These are phyloP conservation scores for Piscicola geometra DNA, from an alignment of 2,888 invertebrate genomes.

Conservation along the genomic window DNA sequence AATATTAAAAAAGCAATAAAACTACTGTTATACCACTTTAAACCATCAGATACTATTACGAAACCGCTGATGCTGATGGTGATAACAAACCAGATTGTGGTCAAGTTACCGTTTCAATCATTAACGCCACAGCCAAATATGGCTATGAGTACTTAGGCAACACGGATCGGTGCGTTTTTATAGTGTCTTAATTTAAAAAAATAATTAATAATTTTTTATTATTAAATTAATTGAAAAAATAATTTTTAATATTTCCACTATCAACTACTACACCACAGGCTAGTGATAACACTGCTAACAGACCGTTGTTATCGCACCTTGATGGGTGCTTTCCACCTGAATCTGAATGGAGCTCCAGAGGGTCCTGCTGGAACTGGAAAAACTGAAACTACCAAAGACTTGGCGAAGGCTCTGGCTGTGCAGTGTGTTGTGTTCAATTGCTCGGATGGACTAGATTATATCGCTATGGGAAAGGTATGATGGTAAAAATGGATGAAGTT, in stretches of 20 bases:
- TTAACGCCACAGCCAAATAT: conserved; percentile 79
- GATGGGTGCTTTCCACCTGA: conserved; percentile 80
- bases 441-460: conserved; percentile 86
- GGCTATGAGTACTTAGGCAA: conserved; percentile 92
- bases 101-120: conserved; percentile 67
- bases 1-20: background rate
- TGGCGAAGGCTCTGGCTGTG: conserved; percentile 84
- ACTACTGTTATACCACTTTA: background rate
- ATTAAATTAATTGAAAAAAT: background rate
- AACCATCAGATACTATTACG: conserved; percentile 65
- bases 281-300: conserved; percentile 88
- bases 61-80: conserved; percentile 58
- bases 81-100: background rate
- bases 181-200: background rate
- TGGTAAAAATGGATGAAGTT: too few relatives aligned
- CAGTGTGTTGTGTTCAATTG: conserved; percentile 95
- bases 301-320: conserved; percentile 87
- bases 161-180: conserved; percentile 50
- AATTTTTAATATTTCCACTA: background rate
- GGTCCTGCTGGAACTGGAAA: conserved; percentile 60
- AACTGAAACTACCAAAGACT: conserved; percentile 70
- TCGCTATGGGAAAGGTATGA: conserved; percentile 77
- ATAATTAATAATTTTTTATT: conserved; percentile 1
- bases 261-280: conserved; percentile 43
- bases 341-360: conserved; percentile 67